Evolutionary conservation across 2,797 vertebrate genomes (phyloP).

Genomic region (Sandelia bainsii): DNA sequence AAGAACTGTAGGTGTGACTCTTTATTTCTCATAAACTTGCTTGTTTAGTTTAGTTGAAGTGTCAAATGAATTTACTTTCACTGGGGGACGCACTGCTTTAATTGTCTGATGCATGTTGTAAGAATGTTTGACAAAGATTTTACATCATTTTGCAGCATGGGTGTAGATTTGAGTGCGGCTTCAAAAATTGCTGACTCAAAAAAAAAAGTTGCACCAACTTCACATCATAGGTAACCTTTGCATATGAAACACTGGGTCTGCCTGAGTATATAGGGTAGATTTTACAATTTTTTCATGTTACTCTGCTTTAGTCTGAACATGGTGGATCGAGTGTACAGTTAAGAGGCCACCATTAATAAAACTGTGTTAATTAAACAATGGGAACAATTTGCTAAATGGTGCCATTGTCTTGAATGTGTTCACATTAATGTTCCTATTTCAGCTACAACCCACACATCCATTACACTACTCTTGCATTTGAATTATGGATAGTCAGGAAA

Average conservation of each 20-base stretch:
- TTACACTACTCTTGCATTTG: slow-evolving; percentile 53
- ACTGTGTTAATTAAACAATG: slow-evolving; percentile 55
- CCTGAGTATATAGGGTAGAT: neutral
- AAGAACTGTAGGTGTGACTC: neutral
- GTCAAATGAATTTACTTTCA: neutral
- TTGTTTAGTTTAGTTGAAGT: slow-evolving; percentile 15
- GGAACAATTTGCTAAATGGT: slow-evolving; percentile 51
- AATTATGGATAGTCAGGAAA: slow-evolving; percentile 73
- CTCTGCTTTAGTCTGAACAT: slow-evolving; percentile 5
- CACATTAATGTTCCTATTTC: slow-evolving; percentile 66
- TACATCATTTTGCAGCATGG: neutral
- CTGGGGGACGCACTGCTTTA: slow-evolving; percentile 4
- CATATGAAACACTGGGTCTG: neutral
- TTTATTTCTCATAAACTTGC: neutral
- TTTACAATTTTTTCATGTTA: neutral
- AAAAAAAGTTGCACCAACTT: neutral
- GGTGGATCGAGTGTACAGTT: neutral
- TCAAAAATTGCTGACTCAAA: neutral
- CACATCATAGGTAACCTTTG: neutral
- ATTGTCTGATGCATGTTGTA: slow-evolving; percentile 11
- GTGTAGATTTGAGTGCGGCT: neutral
- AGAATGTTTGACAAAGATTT: slow-evolving; percentile 27
- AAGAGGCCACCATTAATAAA: slow-evolving; percentile 39
- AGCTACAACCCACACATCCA: slow-evolving; percentile 62
- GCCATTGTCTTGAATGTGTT: slow-evolving; percentile 35